Evolutionary conservation across 1,140 invertebrate genomes (phyloP), one percentile per base, ranked within the genome.

Genomic region (Penaeus japonicus): DNA sequence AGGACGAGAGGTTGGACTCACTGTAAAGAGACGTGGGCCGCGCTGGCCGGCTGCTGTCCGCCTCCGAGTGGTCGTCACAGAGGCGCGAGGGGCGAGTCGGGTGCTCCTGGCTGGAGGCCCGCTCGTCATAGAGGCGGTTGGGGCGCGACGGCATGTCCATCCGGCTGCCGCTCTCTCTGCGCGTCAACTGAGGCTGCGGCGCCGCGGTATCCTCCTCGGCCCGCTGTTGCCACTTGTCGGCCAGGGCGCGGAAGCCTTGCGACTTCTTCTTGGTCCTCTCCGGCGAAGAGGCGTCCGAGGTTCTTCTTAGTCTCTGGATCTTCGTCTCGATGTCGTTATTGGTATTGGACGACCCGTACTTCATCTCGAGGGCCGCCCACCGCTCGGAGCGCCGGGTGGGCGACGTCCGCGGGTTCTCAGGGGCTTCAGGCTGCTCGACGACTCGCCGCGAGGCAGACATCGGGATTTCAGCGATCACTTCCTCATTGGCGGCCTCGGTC

Each of bases 201-300:
- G 89, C 80, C 55, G 84, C 30, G 22, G 80, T 89, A 24, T 90
- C 91, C 78, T 91, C 91, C 39, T 90, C 90, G 20, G 92, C 90
- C 24, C 92, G 91, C 87, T 92, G 91, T 78, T 93, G 92, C 93
- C 93, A 93, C 77, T 92, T 92, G 70, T 93, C 92, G 1, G 92
- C 91, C n/a, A 93, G 82, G 27, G 92, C 92, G 87, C 91, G 91
- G 90, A 93, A 93, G 73, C 92, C 92, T 78, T 92, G 92, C 22
- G 91, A 90, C 22, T 88, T 88, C 70, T 88, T 88, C 70, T 83
- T 88, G n/a, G 54, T 84, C 59, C 78, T 53, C 12, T 86, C 89
- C 53, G 84, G 79, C 24, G 89, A 77, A 7, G 78, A 53, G 20
- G 79, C 70, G 27, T 89, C 89, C 22, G 89, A 86, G 27, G 84